Evolutionary conservation across 2,797 vertebrate species (phyloP).

Genomic region (Botia kubotai): DNA sequence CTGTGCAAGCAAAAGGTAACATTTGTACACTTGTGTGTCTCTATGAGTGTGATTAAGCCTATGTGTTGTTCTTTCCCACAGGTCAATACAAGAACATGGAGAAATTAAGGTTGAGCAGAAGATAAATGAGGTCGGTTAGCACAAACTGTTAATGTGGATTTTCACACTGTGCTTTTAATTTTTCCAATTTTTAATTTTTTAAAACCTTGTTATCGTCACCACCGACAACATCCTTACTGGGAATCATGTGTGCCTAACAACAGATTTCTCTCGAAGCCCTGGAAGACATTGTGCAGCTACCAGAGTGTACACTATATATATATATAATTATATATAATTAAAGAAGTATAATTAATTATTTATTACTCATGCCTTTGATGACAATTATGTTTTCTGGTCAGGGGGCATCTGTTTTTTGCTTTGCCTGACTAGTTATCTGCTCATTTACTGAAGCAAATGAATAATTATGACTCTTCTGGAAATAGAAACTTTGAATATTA

Average conservation of each 20-base stretch:
- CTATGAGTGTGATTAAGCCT: constrained; percentile 2
- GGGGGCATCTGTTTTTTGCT: constrained; percentile 12
- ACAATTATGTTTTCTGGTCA: constrained; percentile 46
- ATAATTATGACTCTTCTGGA: not conserved
- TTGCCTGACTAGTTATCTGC: not conserved
- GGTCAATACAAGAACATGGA: constrained; percentile 91
- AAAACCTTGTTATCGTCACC: not conserved
- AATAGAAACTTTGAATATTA: not conserved
- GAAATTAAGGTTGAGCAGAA: constrained; percentile 91
- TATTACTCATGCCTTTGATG: constrained; percentile 10
- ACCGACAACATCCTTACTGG: not conserved
- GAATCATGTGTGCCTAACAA: constrained; percentile 4
- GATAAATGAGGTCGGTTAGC: constrained; percentile 92
- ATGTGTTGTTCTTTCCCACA: constrained; percentile 61
- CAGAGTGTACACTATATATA: constrained; percentile 19
- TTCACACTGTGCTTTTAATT: no score
- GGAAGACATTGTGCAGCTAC: constrained; percentile 3
- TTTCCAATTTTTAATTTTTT: not conserved
- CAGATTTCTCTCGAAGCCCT: not conserved
- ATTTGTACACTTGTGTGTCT: constrained; percentile 3
- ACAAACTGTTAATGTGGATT: not conserved
- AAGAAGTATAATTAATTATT: constrained; percentile 44
- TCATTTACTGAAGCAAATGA: not conserved
- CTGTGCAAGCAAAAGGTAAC: not conserved
- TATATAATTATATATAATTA: no score